Evolutionary conservation across 2,797 vertebrate species (phyloP).

Genomic region (Pitangus sulphuratus): DNA sequence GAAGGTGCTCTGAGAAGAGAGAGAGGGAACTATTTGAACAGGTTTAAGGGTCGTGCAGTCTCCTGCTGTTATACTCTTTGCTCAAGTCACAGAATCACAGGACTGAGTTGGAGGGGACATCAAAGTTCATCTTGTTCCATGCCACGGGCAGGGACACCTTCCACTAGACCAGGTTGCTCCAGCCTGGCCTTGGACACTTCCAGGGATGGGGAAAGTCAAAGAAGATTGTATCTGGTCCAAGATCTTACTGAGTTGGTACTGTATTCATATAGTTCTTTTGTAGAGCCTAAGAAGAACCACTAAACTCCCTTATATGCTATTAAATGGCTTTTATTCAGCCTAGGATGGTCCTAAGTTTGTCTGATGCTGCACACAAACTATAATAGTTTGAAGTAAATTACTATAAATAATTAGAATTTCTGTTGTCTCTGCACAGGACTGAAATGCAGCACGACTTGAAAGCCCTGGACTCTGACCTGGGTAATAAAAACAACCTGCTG

Average conservation of each 20-base stretch:
- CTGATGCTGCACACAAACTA: background rate
- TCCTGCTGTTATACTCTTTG: background rate
- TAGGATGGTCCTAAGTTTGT: background rate
- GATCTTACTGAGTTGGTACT: background rate
- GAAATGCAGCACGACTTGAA: conserved; percentile 16
- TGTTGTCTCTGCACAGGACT: background rate
- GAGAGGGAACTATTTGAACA: background rate
- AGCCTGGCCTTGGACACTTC: background rate
- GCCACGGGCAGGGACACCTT: background rate
- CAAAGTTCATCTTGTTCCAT: background rate
- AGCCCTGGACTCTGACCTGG: conserved; percentile 22
- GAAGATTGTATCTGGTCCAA: background rate
- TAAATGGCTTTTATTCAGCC: background rate
- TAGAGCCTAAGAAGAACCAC: background rate
- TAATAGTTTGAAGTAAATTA: conserved; percentile 6
- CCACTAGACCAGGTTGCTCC: background rate
- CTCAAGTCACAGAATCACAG: background rate
- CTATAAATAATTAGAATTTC: conserved; percentile 24
- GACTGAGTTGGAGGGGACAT: background rate
- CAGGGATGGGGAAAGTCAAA: background rate
- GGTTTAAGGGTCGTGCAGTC: background rate
- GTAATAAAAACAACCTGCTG: conserved; percentile 43
- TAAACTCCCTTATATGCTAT: background rate
- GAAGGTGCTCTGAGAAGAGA: background rate
- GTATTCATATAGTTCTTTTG: background rate